phyloP scores from a whole-genome alignment of 2,113 vertebrate species.

The Brachyistius frenatus region DNA sequence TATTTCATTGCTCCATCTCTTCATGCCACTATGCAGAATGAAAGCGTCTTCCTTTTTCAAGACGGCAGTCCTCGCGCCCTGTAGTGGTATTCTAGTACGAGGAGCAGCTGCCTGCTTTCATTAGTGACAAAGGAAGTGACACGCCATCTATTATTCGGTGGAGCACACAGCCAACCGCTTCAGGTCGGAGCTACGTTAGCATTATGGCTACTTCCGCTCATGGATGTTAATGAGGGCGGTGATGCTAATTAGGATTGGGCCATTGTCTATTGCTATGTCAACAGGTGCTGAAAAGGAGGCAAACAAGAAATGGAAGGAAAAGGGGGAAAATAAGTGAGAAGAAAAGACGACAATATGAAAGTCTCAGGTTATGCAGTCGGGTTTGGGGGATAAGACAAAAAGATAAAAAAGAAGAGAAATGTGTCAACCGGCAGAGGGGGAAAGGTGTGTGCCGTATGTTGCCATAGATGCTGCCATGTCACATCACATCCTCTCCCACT shows the following conservation, averaged over 20 bases:
- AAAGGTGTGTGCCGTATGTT: not conserved
- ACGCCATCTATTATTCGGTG: conserved; percentile 73
- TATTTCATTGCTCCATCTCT: conserved; percentile 18
- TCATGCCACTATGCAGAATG: conserved; percentile 5
- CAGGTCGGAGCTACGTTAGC: conserved; percentile 32
- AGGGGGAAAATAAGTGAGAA: conserved; percentile 1
- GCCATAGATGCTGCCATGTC: conserved; percentile 30
- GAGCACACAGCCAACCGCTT: conserved; percentile 44
- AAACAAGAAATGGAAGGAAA: not conserved
- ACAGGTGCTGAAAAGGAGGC: conserved; percentile 16
- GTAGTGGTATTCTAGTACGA: conserved; percentile 43
- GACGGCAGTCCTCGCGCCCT: conserved; percentile 14
- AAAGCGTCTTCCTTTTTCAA: conserved; percentile 31
- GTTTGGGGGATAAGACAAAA: not conserved
- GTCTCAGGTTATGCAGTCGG: not conserved
- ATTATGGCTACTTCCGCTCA: conserved; percentile 44
- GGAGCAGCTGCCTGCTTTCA: conserved; percentile 71
- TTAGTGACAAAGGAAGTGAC: conserved; percentile 67
- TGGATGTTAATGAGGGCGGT: conserved; percentile 55
- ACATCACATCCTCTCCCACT: conserved; percentile 34
- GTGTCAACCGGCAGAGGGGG: not conserved
- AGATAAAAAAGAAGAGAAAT: not conserved
- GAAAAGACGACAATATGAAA: not conserved
- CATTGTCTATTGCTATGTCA: conserved; percentile 24
- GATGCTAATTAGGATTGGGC: conserved; percentile 56